Base-by-base conservation (phyloP, 2,888 invertebrate genomes). In the Drosophila gaucha region DNA sequence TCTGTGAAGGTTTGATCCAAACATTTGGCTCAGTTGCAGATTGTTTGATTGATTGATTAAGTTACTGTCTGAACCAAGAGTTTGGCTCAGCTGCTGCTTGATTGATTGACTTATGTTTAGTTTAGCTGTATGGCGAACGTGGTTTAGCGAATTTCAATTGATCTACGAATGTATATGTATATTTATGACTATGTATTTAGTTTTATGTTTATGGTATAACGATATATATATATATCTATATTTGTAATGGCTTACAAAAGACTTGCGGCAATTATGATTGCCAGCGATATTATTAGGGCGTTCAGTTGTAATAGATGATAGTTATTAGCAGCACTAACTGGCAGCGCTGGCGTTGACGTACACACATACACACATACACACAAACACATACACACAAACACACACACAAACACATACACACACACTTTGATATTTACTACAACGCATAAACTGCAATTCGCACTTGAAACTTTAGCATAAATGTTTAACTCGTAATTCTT, bases 331-430 rank as follows among this genome's bases (percentile, higher is more conserved):
- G 83, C 82, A 85, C 62, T 58, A 66, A 76, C 67, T 74, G 82
- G 83, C 82, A 85, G 86, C 78, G 86, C 86, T 76, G 88, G 88
- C 86, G 85, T 86, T 86, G 87, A 86, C 78, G 59, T 62, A 62
- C 26, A 67, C 49, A 39, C 35, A 46, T 5, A 59, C 60, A 57
- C 46, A 71, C 44, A 58, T 41, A 65, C 36, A 38, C 43, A 56
- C n/a, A n/a, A 20, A 49, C 36, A 80, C 77, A 63, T 54, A 56
- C 26, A 72, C 41, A 41, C 36, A 46, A 9, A 57, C 33, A 41
- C 36, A 46, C 12, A 57, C 33, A 39, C 38, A 20, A 16, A 46
- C 38, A 20, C 41, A 14, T 8, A 20, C 2, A 36, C 14, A 50
- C 10, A 49, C 26, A 36, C 31, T 31, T 24, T 41, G 58, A 82